phyloP scores from a whole-genome alignment of 1,140 invertebrate genomes.

The Protaetia brevitarsis region DNA sequence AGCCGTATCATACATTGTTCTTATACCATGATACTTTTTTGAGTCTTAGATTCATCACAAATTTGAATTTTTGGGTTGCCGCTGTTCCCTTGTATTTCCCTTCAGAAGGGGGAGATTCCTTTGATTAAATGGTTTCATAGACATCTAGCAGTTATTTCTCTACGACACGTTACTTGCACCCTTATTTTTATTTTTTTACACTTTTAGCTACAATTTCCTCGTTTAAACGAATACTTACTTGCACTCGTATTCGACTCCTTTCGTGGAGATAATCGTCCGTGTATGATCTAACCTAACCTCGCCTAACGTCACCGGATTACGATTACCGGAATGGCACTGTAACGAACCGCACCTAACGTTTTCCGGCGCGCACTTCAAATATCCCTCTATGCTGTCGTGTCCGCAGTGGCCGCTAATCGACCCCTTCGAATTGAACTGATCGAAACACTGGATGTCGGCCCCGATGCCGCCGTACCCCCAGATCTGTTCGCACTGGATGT shows the following conservation, averaged over 20 bases:
- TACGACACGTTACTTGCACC: no score
- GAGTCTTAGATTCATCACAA: no score
- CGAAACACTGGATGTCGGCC: conserved; percentile 83
- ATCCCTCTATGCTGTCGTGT: conserved; percentile 71
- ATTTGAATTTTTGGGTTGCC: no score
- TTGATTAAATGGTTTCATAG: no score
- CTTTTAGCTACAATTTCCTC: no score
- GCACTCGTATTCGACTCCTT: conserved; percentile 84
- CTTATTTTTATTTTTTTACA: no score
- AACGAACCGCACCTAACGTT: conserved; percentile 86
- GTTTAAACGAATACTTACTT: conserved; percentile 65
- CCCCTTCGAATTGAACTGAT: conserved; percentile 91
- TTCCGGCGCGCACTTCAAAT: conserved; percentile 80
- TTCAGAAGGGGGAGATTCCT: no score
- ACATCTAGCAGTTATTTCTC: no score
- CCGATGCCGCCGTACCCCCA: conserved; percentile 78
- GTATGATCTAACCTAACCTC: conserved; percentile 62
- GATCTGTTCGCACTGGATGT: conserved; percentile 82
- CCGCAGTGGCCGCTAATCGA: conserved; percentile 93
- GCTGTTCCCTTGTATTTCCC: no score
- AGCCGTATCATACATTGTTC: no score
- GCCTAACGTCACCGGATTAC: conserved; percentile 70
- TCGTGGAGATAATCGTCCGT: conserved; percentile 81
- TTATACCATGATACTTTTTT: no score
- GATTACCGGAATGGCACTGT: conserved; percentile 83